These are phyloP conservation scores for Protophormia terraenovae DNA, from an alignment of 2,888 invertebrate species.

Conservation along the genomic window DNA sequence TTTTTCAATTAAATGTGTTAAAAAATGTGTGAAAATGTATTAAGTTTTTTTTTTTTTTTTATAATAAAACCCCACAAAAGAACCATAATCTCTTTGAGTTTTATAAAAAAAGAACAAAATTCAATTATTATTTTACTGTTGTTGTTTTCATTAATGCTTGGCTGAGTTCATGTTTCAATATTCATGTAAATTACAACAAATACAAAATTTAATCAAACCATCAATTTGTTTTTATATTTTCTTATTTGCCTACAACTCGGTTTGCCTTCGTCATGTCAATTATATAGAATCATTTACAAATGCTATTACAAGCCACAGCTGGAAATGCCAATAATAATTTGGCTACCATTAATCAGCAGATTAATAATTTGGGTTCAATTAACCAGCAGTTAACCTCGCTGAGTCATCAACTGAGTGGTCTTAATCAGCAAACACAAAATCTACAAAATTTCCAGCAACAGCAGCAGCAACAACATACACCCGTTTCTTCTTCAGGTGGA, in stretches of 20 bases:
- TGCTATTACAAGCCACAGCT: conserved; percentile 78
- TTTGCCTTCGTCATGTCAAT: not conserved
- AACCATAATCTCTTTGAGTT: not conserved
- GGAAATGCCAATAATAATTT: conserved; percentile 79
- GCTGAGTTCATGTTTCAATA: conserved; percentile 48
- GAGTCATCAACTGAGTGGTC: conserved; percentile 80
- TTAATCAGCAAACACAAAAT: conserved; percentile 81
- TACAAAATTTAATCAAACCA: conserved; percentile 10
- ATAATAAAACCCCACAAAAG: not conserved
- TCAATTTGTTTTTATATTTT: conserved; percentile 10
- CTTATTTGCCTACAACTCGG: not conserved
- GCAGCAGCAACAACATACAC: conserved; percentile 66
- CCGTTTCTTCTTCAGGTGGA: conserved; percentile 53
- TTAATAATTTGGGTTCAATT: conserved; percentile 80
- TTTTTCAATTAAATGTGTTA: conserved; percentile 43
- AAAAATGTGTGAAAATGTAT: conserved; percentile 38
- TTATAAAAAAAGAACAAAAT: not conserved
- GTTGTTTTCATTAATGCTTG: conserved; percentile 28
- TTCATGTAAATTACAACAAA: conserved; percentile 5
- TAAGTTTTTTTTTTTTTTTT: not conserved
- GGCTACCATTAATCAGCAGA: conserved; percentile 80
- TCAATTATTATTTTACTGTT: conserved; percentile 41
- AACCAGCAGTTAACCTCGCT: conserved; percentile 80
- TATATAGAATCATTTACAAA: conserved; percentile 78
- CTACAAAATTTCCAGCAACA: conserved; percentile 79